These are phyloP conservation scores for Porites evermanni DNA, from an alignment of 92 coral and sea anemone species.

Conservation along the genomic window DNA sequence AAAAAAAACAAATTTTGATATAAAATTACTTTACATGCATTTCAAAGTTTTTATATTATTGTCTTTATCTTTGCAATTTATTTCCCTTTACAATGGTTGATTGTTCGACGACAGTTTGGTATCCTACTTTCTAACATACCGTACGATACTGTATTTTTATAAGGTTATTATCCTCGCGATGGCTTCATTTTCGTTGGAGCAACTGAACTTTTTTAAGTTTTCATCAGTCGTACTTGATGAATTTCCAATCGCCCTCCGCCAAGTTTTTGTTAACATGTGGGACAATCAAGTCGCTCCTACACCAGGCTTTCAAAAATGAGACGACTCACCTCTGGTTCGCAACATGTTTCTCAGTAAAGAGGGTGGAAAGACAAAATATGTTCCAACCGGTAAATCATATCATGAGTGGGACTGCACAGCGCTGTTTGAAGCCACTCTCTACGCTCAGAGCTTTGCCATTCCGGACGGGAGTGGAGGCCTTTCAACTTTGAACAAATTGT, in stretches of 20 bases:
- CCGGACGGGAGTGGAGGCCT: constrained; percentile 5
- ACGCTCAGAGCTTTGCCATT: constrained; percentile 37
- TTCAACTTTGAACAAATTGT: constrained; percentile 20
- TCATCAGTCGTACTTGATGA: constrained; percentile 7
- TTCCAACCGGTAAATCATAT: neutral
- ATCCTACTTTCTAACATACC: too few species aligned
- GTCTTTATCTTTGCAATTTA: too few species aligned
- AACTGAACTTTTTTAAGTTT: constrained; percentile 30
- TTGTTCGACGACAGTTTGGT: too few species aligned
- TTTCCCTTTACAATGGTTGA: too few species aligned
- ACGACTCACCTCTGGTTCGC: constrained; percentile 1
- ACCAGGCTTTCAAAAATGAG: constrained; percentile 21
- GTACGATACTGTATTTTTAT: too few species aligned
- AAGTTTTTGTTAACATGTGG: constrained; percentile 30
- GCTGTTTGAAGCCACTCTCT: constrained; percentile 51
- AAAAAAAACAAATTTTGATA: too few species aligned
- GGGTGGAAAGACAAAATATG: constrained; percentile 1
- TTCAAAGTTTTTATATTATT: too few species aligned
- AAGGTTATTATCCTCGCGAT: neutral
- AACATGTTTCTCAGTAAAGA: constrained; percentile 3
- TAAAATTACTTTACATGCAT: too few species aligned
- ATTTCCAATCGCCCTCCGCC: constrained; percentile 31
- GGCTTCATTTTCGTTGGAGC: neutral
- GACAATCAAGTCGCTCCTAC: constrained; percentile 9
- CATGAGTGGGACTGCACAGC: constrained; percentile 61